Evolutionary conservation across 2,888 invertebrate species (phyloP).

Genomic region (Crioceris asparagi): DNA sequence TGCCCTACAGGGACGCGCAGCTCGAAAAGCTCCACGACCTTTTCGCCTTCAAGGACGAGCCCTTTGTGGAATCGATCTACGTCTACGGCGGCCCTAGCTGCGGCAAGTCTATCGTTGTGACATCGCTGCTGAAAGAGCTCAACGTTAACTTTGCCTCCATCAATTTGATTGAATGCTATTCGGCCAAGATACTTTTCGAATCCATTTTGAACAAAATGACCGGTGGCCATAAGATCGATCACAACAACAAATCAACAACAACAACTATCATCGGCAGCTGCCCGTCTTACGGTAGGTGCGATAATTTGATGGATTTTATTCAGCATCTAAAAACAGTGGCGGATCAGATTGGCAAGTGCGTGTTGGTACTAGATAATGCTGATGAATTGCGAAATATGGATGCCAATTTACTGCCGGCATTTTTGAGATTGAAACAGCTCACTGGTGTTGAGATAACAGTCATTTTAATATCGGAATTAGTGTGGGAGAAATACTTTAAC

Average conservation of each 20-base stretch:
- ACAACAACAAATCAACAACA: too few species aligned
- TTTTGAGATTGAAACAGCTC: constrained; percentile 65
- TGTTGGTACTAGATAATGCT: constrained; percentile 70
- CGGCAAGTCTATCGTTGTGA: constrained; percentile 67
- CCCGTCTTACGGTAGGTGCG: constrained; percentile 46
- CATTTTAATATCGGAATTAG: constrained; percentile 64
- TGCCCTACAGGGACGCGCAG: constrained; percentile 32
- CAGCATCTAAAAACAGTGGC: constrained; percentile 25
- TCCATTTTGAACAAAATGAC: constrained; percentile 54
- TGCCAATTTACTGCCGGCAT: constrained; percentile 57
- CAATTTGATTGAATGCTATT: constrained; percentile 76
- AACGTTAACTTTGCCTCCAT: constrained; percentile 52
- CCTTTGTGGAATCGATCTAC: constrained; percentile 59
- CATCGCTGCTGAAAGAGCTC: constrained; percentile 46
- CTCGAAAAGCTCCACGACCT: constrained; percentile 32
- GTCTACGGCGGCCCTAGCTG: constrained; percentile 74
- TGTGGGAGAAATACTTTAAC: constrained; percentile 69
- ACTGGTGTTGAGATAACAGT: constrained; percentile 61
- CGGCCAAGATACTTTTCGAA: constrained; percentile 65
- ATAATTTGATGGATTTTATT: constrained; percentile 58
- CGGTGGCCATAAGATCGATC: too few species aligned
- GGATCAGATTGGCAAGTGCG: constrained; percentile 41
- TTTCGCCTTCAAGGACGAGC: constrained; percentile 46
- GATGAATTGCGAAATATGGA: constrained; percentile 70
- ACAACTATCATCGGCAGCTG: constrained; percentile 35